Base-by-base conservation (phyloP, 2,888 invertebrate genomes). In the Rhagium mordax region DNA sequence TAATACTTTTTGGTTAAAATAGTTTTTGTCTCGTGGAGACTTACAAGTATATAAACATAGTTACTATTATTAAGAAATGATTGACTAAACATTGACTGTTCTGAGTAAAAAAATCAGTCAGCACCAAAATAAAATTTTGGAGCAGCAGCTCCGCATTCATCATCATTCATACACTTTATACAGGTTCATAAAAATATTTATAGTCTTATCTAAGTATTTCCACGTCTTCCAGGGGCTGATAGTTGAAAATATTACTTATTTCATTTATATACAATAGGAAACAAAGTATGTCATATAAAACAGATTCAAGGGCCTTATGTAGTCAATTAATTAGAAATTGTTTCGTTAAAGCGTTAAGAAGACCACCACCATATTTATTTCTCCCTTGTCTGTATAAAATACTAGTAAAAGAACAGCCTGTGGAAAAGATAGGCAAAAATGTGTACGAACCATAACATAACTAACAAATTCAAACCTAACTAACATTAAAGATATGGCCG, bases 151-250 rank as follows among this genome's bases (percentile, higher is more conserved):
- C 83, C 83, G 76, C 85, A 85, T 79, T 79, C 84, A 81, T 82
- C 79, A 81, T 65, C 87, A 87, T 87, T 86, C 87, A 87, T 82
- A 84, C 87, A 83, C 86, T 87, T 87, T 87, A 87, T 87, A 87
- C 87, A 88, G 83, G 81, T 83, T 81, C 82, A 85, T 83, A 86
- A 84, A 82, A 85, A 84, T 86, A 85, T 83, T 78, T 84, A 85
- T 86, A 85, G 83, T 84, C 84, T 84, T 85, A 83, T 81, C 79
- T 82, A 78, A 78, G 77, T 81, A 24, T 53, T 71, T 67, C 84
- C 84, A 86, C 80, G 81, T 88, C 87, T 87, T 88, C 88, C 88
- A 87, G 84, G 83, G 88, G 87, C 87, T 87, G 82, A 66, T 68
- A 72, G 71, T 78, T 70, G 71, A 82, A 78, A 76, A 70, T 65